These are phyloP conservation scores for Catocala sponsa DNA, from an alignment of 2,888 invertebrate species.

Conservation along the genomic window DNA sequence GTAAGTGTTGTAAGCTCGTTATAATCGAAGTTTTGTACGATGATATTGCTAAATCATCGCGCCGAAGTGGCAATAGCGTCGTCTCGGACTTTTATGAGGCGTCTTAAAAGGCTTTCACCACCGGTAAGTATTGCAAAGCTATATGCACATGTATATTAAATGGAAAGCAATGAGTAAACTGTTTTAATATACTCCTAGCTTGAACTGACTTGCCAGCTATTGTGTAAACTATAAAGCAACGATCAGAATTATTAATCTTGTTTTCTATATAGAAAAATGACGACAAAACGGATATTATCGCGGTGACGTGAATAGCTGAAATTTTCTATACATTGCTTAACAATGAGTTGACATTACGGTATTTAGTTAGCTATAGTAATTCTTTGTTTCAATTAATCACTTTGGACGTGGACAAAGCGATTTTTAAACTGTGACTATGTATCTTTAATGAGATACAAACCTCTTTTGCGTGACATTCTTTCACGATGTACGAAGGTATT, in stretches of 20 bases:
- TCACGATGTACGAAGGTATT: conserved; percentile 6
- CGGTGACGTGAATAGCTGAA: conserved; percentile 13
- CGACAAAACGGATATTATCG: conserved; percentile 12
- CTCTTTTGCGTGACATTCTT: conserved; percentile 8
- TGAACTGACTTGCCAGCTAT: conserved; percentile 33
- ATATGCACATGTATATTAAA: conserved; percentile 32
- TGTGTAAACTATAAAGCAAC: conserved; percentile 3
- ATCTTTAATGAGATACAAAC: background rate
- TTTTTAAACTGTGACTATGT: conserved; percentile 13
- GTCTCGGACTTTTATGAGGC: conserved; percentile 34
- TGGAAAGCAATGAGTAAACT: conserved; percentile 52
- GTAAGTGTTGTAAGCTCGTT: conserved; percentile 37
- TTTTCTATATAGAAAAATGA: background rate
- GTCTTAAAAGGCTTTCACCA: conserved; percentile 55
- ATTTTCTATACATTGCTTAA: conserved; percentile 12
- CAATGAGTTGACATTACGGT: conserved; percentile 21
- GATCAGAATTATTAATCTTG: conserved; percentile 8
- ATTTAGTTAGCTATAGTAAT: conserved; percentile 18
- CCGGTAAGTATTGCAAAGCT: conserved; percentile 35
- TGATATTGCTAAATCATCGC: conserved; percentile 60
- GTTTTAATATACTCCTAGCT: conserved; percentile 28
- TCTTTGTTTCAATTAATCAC: conserved; percentile 35
- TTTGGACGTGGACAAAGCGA: conserved; percentile 18
- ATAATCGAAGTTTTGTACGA: conserved; percentile 41
- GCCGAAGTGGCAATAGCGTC: conserved; percentile 48